These are phyloP conservation scores for Tauraco erythrolophus DNA, from an alignment of 2,113 vertebrate genomes.

Conservation along the genomic window DNA sequence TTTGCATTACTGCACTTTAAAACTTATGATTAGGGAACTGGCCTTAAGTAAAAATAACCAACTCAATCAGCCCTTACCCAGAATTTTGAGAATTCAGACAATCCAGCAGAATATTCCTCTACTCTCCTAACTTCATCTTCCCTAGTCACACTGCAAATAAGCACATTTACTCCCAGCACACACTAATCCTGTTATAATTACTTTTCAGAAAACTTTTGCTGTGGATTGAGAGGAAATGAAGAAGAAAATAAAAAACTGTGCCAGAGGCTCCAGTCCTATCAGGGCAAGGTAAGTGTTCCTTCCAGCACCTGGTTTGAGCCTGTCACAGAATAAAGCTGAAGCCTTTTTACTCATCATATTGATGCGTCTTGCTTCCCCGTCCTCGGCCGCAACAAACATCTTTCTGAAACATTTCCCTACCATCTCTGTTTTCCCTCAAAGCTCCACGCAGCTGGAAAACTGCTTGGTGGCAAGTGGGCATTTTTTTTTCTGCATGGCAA, in stretches of 20 bases:
- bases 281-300: neutral
- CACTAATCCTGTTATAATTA: constrained; percentile 24
- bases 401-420: neutral
- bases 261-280: neutral
- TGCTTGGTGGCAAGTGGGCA: neutral
- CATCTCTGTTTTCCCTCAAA: neutral
- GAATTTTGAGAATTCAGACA: constrained; percentile 4
- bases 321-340: no score
- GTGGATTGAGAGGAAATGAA: neutral
- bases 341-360: no score
- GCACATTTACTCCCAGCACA: constrained; percentile 17
- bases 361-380: no score
- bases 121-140: neutral
- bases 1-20: neutral
- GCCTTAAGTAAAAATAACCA: constrained; percentile 41
- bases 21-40: neutral
- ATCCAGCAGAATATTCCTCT: neutral
- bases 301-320: neutral
- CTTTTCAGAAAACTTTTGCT: constrained; percentile 15
- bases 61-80: neutral
- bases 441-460: neutral
- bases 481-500: neutral
- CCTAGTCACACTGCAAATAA: constrained; percentile 11
- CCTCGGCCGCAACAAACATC: no score
- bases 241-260: neutral